Evolutionary conservation across 2,888 invertebrate species (phyloP), one percentile per base, ranked within the genome.

Genomic region (Calliopum simillimum): DNA sequence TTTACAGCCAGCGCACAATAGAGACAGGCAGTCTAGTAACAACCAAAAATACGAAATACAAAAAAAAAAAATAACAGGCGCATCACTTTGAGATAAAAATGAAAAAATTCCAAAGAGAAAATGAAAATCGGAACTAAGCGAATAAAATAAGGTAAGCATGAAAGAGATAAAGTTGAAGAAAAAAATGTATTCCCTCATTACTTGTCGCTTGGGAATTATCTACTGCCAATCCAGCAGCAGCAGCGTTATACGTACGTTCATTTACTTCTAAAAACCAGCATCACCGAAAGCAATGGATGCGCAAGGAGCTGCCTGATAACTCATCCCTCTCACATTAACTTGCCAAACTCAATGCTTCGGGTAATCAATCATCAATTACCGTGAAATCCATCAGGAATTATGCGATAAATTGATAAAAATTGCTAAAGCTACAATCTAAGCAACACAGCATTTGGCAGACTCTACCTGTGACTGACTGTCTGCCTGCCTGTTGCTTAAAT

Each of bases 321-420:
- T 49, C 41, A 67, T 25, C 21, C 44, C 11, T 59, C 58, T 19
- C 49, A 53, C 23, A 63, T 46, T 61, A 73, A 67, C 73, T 75
- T 14, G 12, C 46, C n/a, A 21, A 6, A 61, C 21, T 23, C 44
- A 61, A 23, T 21, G n/a, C 8, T 78, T 77, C 75, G 74, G 75
- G 79, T 81, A 82, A 84, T 84, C 82, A 84, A 84, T 84, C 84
- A 84, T 81, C 81, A 83, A 84, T 84, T 84, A 84, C 82, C 78
- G 77, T 81, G 79, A 81, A 80, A 79, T 80, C 82, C 79, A 78
- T 82, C 80, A 83, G 81, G 81, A 83, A 82, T 82, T 83, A 82
- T 83, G 82, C 81, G 81, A 80, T 83, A 81, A 82, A 83, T 82
- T 84, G 81, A 83, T 82, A 80, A 81, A 82, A 81, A 71, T 46